These are phyloP conservation scores for Esox niger DNA, from an alignment of 2,113 vertebrate species.

Conservation along the genomic window DNA sequence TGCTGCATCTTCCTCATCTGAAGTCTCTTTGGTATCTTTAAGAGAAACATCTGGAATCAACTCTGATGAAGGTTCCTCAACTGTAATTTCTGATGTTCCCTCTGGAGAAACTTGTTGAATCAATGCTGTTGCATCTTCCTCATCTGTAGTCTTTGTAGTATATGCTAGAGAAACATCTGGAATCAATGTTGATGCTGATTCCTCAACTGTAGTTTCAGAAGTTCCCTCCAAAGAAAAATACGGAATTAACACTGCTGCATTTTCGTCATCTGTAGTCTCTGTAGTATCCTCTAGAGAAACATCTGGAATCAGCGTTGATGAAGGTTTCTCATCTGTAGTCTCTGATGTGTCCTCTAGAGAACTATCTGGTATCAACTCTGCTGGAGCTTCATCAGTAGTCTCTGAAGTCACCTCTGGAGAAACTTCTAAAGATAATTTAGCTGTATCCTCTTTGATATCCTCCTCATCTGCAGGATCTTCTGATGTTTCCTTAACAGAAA, in stretches of 20 bases:
- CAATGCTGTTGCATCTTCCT: too few species aligned
- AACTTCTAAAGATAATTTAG: neutral
- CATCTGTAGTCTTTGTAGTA: neutral
- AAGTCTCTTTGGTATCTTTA: neutral
- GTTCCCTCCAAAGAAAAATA: neutral
- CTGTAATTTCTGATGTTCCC: neutral
- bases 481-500: neutral
- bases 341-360: neutral
- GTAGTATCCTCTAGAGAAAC: neutral
- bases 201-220: conserved; percentile 9
- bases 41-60: neutral
- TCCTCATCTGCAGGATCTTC: conserved; percentile 22
- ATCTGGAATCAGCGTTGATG: neutral
- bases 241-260: neutral
- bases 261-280: neutral
- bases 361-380: neutral
- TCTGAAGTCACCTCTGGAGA: neutral
- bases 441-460: conserved; percentile 20
- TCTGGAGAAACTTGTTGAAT: neutral
- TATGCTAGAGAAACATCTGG: neutral
- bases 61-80: neutral
- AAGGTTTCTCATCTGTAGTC: conserved; percentile 9
- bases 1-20: too few species aligned
- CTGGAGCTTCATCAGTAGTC: neutral
- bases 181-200: neutral